phyloP scores from a whole-genome alignment of 2,797 vertebrate species.

The Mus minutoides region DNA sequence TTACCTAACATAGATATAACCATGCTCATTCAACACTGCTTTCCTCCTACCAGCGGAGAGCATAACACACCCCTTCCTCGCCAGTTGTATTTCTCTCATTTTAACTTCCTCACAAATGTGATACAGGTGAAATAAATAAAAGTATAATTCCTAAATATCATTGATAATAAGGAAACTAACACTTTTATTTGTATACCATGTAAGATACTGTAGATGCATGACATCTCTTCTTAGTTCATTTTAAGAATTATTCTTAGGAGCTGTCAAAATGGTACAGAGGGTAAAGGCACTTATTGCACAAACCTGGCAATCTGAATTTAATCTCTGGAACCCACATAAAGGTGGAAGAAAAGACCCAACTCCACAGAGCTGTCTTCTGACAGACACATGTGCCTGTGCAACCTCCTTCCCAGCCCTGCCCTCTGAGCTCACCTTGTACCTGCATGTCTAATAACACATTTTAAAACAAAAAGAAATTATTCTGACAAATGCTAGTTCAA shows the following conservation, averaged over 20 bases:
- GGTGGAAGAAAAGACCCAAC: neutral
- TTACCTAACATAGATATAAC: neutral
- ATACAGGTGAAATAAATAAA: neutral
- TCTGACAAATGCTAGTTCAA: constrained; percentile 49
- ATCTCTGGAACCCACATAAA: neutral
- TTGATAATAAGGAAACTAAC: constrained; percentile 49
- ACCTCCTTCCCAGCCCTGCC: neutral
- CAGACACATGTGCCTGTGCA: no score
- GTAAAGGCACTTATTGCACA: neutral
- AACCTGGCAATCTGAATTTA: neutral
- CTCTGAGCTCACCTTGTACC: neutral
- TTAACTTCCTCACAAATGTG: neutral
- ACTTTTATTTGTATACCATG: neutral
- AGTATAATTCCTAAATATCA: neutral
- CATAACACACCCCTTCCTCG: neutral
- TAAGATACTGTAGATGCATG: neutral
- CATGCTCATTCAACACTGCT: neutral
- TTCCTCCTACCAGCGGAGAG: neutral
- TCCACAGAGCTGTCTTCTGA: neutral
- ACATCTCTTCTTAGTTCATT: constrained; percentile 7
- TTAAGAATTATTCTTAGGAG: constrained; percentile 53
- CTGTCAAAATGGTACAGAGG: neutral
- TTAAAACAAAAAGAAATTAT: constrained; percentile 37
- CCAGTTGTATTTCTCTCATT: neutral
- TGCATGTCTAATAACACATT: neutral